A percentile compares a stretch with the other conserved stretches of the same genome.
Conservation (phyloP, 2,797 vertebrate species). For the Pangasius sanitwongsei region DNA sequence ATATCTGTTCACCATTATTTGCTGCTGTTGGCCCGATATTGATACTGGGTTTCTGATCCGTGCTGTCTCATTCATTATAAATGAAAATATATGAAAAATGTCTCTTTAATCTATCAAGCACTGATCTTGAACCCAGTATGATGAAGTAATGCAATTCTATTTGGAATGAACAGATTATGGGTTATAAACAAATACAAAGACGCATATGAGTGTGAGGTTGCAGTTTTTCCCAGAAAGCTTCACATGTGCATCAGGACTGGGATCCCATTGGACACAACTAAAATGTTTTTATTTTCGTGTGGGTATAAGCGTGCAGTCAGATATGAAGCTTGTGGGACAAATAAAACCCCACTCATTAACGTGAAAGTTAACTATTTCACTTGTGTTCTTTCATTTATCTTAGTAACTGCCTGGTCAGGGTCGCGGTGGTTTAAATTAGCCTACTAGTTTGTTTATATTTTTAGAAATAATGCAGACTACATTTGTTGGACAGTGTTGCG, state of each 20-base stretch:
- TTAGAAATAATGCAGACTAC: no score
- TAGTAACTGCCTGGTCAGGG: not conserved
- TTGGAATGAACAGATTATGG: not conserved
- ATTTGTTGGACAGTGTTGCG: no score
- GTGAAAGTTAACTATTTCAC: not conserved
- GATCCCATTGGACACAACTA: not conserved
- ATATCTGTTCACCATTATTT: not conserved
- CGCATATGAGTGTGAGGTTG: not conserved
- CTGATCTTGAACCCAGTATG: not conserved
- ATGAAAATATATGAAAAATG: not conserved
- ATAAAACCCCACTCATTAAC: not conserved
- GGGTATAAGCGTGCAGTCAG: not conserved
- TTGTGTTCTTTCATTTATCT: not conserved
- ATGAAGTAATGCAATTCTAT: not conserved
- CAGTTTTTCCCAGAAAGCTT: not conserved
- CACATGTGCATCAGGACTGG: not conserved
- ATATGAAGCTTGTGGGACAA: not conserved
- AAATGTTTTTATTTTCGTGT: not conserved
- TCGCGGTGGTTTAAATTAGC: not conserved
- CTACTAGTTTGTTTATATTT: not conserved
- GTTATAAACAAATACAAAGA: not conserved
- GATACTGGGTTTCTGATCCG: not conserved
- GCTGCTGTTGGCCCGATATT: not conserved
- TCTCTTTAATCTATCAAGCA: not conserved
- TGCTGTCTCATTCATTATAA: not conserved